Base-by-base conservation (phyloP, 1,140 invertebrate species). In the Orchestia grillus region DNA sequence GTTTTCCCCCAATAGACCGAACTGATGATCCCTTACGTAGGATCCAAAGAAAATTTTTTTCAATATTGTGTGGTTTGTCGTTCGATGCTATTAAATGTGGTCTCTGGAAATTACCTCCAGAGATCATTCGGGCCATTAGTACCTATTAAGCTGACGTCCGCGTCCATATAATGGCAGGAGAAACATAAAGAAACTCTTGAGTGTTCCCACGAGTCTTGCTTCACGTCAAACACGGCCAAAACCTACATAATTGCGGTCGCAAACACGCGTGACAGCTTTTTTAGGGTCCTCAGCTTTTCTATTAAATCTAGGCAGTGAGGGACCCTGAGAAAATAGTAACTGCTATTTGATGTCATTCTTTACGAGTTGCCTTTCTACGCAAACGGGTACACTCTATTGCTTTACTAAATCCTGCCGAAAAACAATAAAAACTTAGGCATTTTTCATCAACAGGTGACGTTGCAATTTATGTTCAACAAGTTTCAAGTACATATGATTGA, bases 211-310 rank as follows among this genome's bases (percentile, higher is more conserved):
- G 88, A 4, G 88, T 90, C 43, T 44, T 41, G 88, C 88, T 90
- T 77, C 88, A 44, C 88, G 88, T 90, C 42, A 90, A 8, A 90
- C 88, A 90, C 43, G 88, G 28, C 88, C 0, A 3, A 41, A 90
- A 44, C 43, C 88, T 90, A 90, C n/a, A 90, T 90, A 90, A 90
- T 90, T 90, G 88, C 43, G 88, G 88, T 90, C 88, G 15, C 88
- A 90, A 90, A 90, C 43, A 42, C 88, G 43, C 88, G 88, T 90
- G 88, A 44, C 41, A 90, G 62, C 62, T 77, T 77, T 77, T 77
- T 77, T 77, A 77, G 28, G 28, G 62, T 36, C 62, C 62, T 36
- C 15, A 3, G 15, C 28, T 77, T 77, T 77, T 36, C 28, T 19
- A 19, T 77, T 3, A 15, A 23, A 77, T 3, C 3, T 77, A 15